phyloP scores from a whole-genome alignment of 2,888 invertebrate genomes.

The Ferdinandea cuprea region DNA sequence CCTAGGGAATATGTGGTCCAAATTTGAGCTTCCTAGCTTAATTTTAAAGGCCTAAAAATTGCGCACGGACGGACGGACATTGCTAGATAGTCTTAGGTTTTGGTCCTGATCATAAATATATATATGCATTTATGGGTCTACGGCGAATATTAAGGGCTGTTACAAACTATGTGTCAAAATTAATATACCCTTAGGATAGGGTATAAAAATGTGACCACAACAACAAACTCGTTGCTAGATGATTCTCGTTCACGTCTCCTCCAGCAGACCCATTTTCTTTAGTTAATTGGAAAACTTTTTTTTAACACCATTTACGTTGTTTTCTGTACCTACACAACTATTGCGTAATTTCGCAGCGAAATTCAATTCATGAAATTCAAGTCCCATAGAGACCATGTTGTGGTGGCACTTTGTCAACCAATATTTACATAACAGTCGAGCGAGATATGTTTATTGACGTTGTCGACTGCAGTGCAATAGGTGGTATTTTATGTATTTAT shows the following conservation, averaged over 20 bases:
- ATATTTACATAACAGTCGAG: slow-evolving; percentile 9
- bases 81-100: too few relatives aligned
- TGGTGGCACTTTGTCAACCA: slow-evolving; percentile 1
- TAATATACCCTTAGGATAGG: too few relatives aligned
- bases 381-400: neutral
- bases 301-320: neutral
- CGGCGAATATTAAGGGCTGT: too few relatives aligned
- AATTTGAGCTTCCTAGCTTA: too few relatives aligned
- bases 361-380: slow-evolving; percentile 35
- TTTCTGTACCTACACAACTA: neutral
- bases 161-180: too few relatives aligned
- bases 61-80: too few relatives aligned
- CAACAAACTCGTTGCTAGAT: neutral
- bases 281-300: slow-evolving; percentile 12
- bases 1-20: too few relatives aligned
- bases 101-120: too few relatives aligned
- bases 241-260: neutral
- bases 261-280: neutral
- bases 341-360: slow-evolving; percentile 25
- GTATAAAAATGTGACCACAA: neutral
- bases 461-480: neutral
- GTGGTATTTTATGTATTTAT: neutral
- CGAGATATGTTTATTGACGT: slow-evolving; percentile 5
- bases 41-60: too few relatives aligned
- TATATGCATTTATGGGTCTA: too few relatives aligned